Base-by-base conservation (phyloP, 1,140 invertebrate species). In the Neodiprion fabricii region DNA sequence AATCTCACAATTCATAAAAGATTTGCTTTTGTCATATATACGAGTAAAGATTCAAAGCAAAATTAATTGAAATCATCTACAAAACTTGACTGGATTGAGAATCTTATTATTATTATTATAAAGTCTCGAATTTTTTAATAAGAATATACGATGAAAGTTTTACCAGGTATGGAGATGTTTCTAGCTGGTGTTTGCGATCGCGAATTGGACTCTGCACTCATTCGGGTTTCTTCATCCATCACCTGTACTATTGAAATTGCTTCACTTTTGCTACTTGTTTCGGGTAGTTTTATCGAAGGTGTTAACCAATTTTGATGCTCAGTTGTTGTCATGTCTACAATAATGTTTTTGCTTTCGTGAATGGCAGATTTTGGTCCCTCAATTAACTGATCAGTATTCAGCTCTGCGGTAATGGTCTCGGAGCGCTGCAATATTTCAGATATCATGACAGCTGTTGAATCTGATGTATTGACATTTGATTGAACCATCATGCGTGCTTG, bases 171-270 rank as follows among this genome's bases (percentile, higher is more conserved):
- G 66, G 85, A 70, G 68, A 88, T 82, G 76, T 82, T 85, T 74
- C 85, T 83, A 17, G 90, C 89, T 40, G 89, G 90, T 66, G 90
- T 91, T 77, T 91, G 89, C 50, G 89, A 89, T 75, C 90, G 82
- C 49, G 89, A 90, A 53, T 84, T 84, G 9, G 84, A 86, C 75
- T 95, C 94, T 11, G 94, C 94, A 87, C 95, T 96, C 95, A 96
- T 96, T 79, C 95, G 91, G 3, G 95, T 96, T 81, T 96, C 95
- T 84, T 96, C 95, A 83, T 96, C 95, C 80, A 95, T 94, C 7
- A 94, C 89, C 80, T 94, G 92, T 49, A 93, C 88, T 0, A 90
- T 90, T 14, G 85, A 87, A n/a, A 88, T 79, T 28, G 77, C 79
- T 74, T 86, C 84, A 66, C 70, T 81, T 73, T 76, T 84, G 1